Base-by-base conservation (phyloP, 1,140 invertebrate genomes). In the Cyclina sinensis region DNA sequence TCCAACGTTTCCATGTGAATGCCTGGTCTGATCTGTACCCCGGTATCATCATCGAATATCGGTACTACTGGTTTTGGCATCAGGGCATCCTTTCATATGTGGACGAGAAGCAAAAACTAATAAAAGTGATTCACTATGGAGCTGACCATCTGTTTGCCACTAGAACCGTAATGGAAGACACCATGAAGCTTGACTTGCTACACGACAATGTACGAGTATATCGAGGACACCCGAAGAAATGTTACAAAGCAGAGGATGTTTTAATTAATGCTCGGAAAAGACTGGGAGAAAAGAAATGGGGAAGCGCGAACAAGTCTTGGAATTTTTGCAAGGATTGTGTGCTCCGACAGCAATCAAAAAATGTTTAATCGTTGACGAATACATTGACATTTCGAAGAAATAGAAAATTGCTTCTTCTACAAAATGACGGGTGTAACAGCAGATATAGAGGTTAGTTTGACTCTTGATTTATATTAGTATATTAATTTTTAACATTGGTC, bases 91-190 rank as follows among this genome's bases (percentile, higher is more conserved):
- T 88, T 57, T 46, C 78, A 0, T 32, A 80, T 5, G 18, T 35
- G 7, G 46, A 81, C 35, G 48, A 81, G 46, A 73, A 35, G 9
- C 12, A 5, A 16, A 80, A 74, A n/a, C 81, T 12, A 37, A 88
- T 88, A 11, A 88, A 48, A 11, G 78, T 88, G 1, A 81, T 88
- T 39, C 86, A 88, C 76, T 88, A 88, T 43, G 86, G 86, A 54
- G 46, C 78, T n/a, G 14, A 35, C 14, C 43, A 81, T 37, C 35
- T 88, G 7, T 81, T 88, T 39, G 76, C 78, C 16, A 76, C 83
- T 30, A 39, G 83, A 74, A 86, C 70, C 7, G 76, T 86, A 11
- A 76, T 59, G 46, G 83, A 86, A 37, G 83, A 86, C 14, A 39
- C 14, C 1, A 59, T 86, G 18, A 14, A 74, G 27, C 30, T 86